Evolutionary conservation across 1,140 invertebrate genomes (phyloP).

Genomic region (Branchinecta lynchi): DNA sequence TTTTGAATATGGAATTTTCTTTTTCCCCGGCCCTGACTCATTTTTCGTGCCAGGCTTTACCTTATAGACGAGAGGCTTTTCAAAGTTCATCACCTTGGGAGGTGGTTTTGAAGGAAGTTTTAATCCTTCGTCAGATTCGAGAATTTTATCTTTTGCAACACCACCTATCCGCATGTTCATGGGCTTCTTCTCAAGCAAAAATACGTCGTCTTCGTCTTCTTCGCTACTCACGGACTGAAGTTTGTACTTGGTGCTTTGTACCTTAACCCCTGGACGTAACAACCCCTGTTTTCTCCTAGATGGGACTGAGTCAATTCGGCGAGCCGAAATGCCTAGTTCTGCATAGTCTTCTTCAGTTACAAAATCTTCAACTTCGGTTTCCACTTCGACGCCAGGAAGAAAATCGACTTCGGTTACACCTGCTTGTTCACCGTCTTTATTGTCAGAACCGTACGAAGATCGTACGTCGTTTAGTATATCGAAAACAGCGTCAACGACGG

Average conservation of each 20-base stretch:
- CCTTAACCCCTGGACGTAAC: background rate
- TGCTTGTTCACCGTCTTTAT: no score
- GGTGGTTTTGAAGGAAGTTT: background rate
- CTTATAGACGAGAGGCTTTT: background rate
- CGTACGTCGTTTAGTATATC: no score
- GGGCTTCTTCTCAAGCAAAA: background rate
- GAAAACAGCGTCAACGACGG: no score
- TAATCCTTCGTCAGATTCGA: background rate
- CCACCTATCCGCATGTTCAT: background rate
- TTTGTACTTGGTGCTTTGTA: background rate
- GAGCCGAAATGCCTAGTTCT: background rate
- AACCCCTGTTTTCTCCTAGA: background rate
- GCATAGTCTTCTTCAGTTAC: no score
- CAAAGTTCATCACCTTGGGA: background rate
- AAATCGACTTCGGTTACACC: no score
- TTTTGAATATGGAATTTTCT: conserved; percentile 3
- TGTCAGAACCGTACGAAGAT: no score
- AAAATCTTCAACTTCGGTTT: no score
- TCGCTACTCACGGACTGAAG: background rate
- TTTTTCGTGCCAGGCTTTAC: background rate
- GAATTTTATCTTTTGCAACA: background rate
- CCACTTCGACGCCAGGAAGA: no score
- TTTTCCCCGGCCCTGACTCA: background rate
- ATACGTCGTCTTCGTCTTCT: background rate
- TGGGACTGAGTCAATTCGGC: background rate